These are phyloP conservation scores for Riparia riparia DNA, from an alignment of 2,113 vertebrate genomes.

Conservation along the genomic window DNA sequence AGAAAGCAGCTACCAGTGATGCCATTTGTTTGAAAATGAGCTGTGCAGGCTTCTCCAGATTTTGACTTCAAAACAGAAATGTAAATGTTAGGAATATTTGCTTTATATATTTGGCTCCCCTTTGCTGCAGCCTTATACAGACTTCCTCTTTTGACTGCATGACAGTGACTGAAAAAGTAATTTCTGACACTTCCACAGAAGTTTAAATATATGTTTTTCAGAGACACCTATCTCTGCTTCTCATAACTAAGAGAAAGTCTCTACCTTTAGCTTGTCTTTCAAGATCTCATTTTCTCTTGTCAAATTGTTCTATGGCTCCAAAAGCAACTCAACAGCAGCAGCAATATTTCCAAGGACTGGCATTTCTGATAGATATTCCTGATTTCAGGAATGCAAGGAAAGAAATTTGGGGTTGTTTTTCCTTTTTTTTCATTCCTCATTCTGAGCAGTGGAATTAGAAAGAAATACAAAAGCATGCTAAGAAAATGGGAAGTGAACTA, in stretches of 20 bases:
- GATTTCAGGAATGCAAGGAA: background rate
- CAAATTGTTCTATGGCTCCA: background rate
- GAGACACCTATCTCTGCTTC: background rate
- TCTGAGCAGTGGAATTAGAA: background rate
- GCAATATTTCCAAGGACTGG: background rate
- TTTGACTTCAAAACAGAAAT: background rate
- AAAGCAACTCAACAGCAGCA: background rate
- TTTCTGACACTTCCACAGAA: background rate
- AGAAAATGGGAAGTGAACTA: background rate
- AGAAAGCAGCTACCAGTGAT: background rate
- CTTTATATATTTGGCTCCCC: background rate
- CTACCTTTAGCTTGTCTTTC: background rate
- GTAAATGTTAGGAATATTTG: background rate
- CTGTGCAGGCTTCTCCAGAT: background rate
- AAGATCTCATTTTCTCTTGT: background rate
- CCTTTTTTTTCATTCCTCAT: background rate
- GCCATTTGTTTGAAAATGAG: background rate
- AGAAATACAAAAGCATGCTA: background rate
- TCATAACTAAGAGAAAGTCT: background rate
- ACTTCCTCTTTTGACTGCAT: background rate
- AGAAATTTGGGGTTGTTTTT: accelerated
- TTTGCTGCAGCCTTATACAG: background rate
- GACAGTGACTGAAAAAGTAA: background rate
- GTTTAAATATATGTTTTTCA: background rate
- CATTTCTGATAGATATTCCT: background rate